Conservation (phyloP, 1,140 invertebrate species). For the Penaeus indicus region DNA sequence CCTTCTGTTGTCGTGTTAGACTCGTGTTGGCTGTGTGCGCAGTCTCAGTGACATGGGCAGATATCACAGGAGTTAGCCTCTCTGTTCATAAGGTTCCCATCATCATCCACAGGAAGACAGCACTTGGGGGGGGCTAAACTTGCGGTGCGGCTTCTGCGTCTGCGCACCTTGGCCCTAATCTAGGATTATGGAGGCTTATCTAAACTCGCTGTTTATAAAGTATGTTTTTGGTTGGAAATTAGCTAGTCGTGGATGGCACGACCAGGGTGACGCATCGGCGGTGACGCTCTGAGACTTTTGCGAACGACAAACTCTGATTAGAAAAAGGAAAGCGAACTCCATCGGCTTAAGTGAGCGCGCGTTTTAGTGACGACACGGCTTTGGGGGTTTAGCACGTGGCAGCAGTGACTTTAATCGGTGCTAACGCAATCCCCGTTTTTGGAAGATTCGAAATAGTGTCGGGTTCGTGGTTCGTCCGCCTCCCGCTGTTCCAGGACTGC, state of each 20-base stretch:
- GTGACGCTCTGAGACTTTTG: slow-evolving; percentile 38
- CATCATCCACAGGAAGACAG: slow-evolving; percentile 58
- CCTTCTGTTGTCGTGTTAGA: slow-evolving; percentile 55
- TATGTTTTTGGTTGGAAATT: slow-evolving; percentile 64
- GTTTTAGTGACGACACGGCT: slow-evolving; percentile 17
- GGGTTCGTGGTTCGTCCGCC: neutral
- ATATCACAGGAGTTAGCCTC: slow-evolving; percentile 62
- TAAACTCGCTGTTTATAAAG: slow-evolving; percentile 65
- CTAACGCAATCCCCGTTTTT: neutral
- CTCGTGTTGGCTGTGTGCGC: slow-evolving; percentile 44
- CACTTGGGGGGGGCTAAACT: slow-evolving; percentile 49
- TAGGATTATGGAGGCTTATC: slow-evolving; percentile 64
- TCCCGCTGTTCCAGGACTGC: neutral
- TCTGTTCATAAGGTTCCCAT: slow-evolving; percentile 59
- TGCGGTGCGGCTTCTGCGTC: slow-evolving; percentile 40
- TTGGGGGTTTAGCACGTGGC: slow-evolving; percentile 56
- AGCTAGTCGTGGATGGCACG: slow-evolving; percentile 64
- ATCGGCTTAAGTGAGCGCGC: neutral
- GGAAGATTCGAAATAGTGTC: neutral
- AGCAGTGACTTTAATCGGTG: slow-evolving; percentile 63
- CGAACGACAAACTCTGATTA: neutral
- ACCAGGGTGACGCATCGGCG: slow-evolving; percentile 48
- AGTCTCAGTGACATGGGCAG: slow-evolving; percentile 58
- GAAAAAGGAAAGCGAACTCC: neutral
- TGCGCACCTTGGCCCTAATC: slow-evolving; percentile 55